Evolutionary conservation across 2,113 vertebrate species (phyloP), one percentile per base, ranked within the genome.

Genomic region (Caloenas nicobarica): DNA sequence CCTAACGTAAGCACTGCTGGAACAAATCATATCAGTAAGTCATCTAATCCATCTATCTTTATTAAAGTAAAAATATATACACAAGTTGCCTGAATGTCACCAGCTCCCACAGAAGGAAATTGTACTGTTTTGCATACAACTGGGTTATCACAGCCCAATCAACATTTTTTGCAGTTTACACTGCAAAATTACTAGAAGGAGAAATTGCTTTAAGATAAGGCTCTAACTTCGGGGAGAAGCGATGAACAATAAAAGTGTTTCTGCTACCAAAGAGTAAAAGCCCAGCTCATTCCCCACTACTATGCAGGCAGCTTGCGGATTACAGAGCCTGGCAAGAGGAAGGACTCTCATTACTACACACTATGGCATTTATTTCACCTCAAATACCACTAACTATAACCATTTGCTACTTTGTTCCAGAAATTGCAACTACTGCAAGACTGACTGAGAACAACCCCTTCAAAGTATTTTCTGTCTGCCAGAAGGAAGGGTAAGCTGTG

Each of bases 261-360:
- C 73, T 77, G 16, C 53, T 57, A 40, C 53, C 14, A 36, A 57
- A 40, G 69, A 81, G 25, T 23, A 77, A 57, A 66, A 69, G 54
- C 6, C n/a, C 60, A 64, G 19, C n/a, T 72, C 16, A 8, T 25
- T 72, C 58, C 42, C 1, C 0, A n/a, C 29, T 1, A 0, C 23
- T 36, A 19, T 1, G 4, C 11, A 68, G 19, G 16, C 80, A 69
- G 61, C 48, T 69, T 62, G 29, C 58, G 3, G 1, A 13, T 22
- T 36, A 56, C 28, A 70, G 26, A 29, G 34, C 29, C 46, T 51
- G 69, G 28, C 31, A 29, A 51, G 18, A 69, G n/a, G 25, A 58
- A 74, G 51, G 38, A 60, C 56, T 60, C 16, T 0, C 54, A 69
- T 69, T 38, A 11, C 69, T 42, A 46, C 19, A 26, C 33, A 46